Base-by-base conservation (phyloP, 1,140 invertebrate genomes). In the Aphelenchoides avenae region DNA sequence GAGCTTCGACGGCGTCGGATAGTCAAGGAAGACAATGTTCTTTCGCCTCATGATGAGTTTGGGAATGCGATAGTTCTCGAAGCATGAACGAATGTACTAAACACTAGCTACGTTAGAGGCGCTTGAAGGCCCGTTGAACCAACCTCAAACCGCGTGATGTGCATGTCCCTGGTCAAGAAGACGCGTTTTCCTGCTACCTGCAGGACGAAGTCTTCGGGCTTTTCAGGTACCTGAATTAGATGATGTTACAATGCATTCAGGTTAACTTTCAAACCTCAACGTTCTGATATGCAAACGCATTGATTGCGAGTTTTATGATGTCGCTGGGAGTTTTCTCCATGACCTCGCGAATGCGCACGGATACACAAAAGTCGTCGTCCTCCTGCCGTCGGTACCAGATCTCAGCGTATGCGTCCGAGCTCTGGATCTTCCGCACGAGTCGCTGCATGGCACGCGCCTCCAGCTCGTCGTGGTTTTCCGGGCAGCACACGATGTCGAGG, bases 21-120 rank as follows among this genome's bases (percentile, higher is more conserved):
- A 72, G 5, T 75, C 31, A 13, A 29, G 20, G 24, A 73, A 61
- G 22, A 72, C 53, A 11, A 44, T 24, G 6, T 34, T 29, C 40
- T 65, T 52, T 1, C 55, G 49, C 18, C 70, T 40, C 7, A 72
- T 22, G 15, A 72, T 44, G 15, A 72, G 53, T 9, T 34, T 52
- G 5, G 70, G 71, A n/a, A 46, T 61, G 27, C 67, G 56, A 44
- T 74, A 72, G 47, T 75, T 74, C 52, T 74, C 70, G 18, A 72
- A 61, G 29, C 55, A 56, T 0, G 71, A 67, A 27, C 70, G 70
- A 47, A 72, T 52, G 20, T 67, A 59, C 70, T 72, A 37, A 54
- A 73, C 62, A 44, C 30, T 6, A 1, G n/a, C n/a, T n/a, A n/a
- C n/a, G n/a, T n/a, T n/a, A n/a, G n/a, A n/a, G n/a, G n/a, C n/a